Evolutionary conservation across 2,113 vertebrate species (phyloP), one percentile per base, ranked within the genome.

Genomic region (Datnioides undecimradiatus): DNA sequence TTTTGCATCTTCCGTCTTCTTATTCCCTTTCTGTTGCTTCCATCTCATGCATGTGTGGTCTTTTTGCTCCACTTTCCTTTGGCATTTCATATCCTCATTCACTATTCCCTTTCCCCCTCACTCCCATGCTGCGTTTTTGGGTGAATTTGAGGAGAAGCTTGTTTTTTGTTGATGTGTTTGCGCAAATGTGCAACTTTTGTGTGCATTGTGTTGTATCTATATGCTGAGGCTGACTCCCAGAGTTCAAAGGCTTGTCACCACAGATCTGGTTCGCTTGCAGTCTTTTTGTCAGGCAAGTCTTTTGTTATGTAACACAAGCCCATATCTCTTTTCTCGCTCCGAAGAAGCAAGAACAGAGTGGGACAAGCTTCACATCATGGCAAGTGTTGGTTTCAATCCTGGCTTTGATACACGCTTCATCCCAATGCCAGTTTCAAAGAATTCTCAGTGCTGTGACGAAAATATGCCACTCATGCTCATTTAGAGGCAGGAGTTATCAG

Each of bases 181-280:
- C 43, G 27, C 58, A 58, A 75, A 77, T 51, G 68, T 83, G 48
- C 58, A 82, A 73, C 64, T 75, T 79, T 60, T 73, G 49, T 65
- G 68, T 73, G 65, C 45, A 41, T 76, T 76, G 76, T 69, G 33
- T 71, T 65, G 3, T 73, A 38, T 65, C 63, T 87, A 58, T 83
- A 52, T 43, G 77, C 76, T 68, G 68, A 65, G 67, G 43, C 65
- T 78, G 73, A 81, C 85, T 87, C 49, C 5, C 58, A 54, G 51
- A 85, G 85, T 91, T 91, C 74, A 91, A 89, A 87, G 77, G 73
- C 85, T 90, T 76, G 69, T 88, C 89, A 80, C 64, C 45, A 62
- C 75, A 88, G 63, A 84, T 88, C 70, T 85, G 31, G 57, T 69
- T 54, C 0, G 16, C 75, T 71, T 41, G 38, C 71, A 70, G 36